Conservation (phyloP, 2,113 vertebrate genomes). For the Hippocampus guttulatus region DNA sequence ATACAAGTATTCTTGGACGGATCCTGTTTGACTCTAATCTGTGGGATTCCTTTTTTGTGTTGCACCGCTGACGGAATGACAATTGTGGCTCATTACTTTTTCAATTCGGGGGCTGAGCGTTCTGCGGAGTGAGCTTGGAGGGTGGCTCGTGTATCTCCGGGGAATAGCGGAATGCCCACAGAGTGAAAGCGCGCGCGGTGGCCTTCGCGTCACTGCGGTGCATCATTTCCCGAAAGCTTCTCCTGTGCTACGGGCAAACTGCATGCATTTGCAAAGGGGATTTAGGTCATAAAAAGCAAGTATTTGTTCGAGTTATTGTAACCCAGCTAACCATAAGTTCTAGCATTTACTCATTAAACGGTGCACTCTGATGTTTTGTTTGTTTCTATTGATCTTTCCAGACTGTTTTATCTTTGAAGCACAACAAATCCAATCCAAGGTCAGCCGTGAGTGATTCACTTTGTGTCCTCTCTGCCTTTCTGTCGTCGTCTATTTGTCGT, state of each 20-base stretch:
- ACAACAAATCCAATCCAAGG: slow-evolving; percentile 66
- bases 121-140: slow-evolving; percentile 23
- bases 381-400: slow-evolving; percentile 50
- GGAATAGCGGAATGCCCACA: slow-evolving; percentile 31
- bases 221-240: slow-evolving; percentile 54
- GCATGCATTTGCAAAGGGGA: slow-evolving; percentile 67
- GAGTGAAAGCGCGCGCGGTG: slow-evolving; percentile 29
- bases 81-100: slow-evolving; percentile 41
- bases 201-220: slow-evolving; percentile 38
- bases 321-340: neutral
- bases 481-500: slow-evolving; percentile 56
- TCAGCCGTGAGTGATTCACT: slow-evolving; percentile 62
- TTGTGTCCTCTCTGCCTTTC: slow-evolving; percentile 48
- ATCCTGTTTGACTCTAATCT: neutral
- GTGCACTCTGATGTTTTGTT: slow-evolving; percentile 35
- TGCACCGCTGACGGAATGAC: slow-evolving; percentile 19
- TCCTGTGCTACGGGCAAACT: slow-evolving; percentile 56
- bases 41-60: neutral
- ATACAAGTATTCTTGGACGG: neutral
- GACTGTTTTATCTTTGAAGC: slow-evolving; percentile 44
- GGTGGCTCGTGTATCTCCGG: slow-evolving; percentile 28
- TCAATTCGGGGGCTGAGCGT: slow-evolving; percentile 42
- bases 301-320: slow-evolving; percentile 10
- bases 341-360: slow-evolving; percentile 8
- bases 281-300: slow-evolving; percentile 46